A percentile compares a stretch with the other conserved stretches of the same genome.
Evolutionary conservation across 2,113 vertebrate species (phyloP).

Genomic region (Corythornis vintsioides): DNA sequence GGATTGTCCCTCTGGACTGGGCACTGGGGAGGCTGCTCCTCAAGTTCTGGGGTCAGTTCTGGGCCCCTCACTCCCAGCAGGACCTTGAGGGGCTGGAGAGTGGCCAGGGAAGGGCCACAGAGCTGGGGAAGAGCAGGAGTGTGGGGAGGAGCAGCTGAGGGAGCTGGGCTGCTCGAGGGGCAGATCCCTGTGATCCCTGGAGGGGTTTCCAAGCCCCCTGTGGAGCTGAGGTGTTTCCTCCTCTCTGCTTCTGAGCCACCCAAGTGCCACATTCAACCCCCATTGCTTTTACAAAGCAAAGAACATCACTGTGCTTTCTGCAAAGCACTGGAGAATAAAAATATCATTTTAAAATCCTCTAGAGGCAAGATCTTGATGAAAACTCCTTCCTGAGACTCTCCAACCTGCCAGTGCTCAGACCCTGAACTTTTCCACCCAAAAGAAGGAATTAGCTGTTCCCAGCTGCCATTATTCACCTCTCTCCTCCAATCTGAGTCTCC

Average conservation of each 20-base stretch:
- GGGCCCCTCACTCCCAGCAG: background rate
- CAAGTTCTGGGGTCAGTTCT: background rate
- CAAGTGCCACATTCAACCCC: background rate
- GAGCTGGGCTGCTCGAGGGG: too few species aligned
- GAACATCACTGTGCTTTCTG: background rate
- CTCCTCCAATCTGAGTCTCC: conserved; percentile 94
- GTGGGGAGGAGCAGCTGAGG: background rate
- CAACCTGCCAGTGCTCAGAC: background rate
- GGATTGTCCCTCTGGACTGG: background rate
- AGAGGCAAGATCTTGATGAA: background rate
- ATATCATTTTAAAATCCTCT: accelerated
- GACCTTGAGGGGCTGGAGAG: background rate
- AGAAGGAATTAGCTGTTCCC: background rate
- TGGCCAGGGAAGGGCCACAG: background rate
- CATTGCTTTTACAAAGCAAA: accelerated
- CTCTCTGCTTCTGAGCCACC: background rate
- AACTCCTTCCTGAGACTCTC: background rate
- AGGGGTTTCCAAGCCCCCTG: too few species aligned
- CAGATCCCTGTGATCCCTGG: too few species aligned
- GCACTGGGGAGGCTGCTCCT: background rate
- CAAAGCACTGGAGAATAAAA: background rate
- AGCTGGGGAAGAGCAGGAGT: background rate
- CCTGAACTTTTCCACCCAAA: too few species aligned
- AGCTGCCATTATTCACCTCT: conserved; percentile 78
- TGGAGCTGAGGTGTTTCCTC: background rate